phyloP scores from a whole-genome alignment of 2,888 invertebrate species.

The Drosophila falleni region DNA sequence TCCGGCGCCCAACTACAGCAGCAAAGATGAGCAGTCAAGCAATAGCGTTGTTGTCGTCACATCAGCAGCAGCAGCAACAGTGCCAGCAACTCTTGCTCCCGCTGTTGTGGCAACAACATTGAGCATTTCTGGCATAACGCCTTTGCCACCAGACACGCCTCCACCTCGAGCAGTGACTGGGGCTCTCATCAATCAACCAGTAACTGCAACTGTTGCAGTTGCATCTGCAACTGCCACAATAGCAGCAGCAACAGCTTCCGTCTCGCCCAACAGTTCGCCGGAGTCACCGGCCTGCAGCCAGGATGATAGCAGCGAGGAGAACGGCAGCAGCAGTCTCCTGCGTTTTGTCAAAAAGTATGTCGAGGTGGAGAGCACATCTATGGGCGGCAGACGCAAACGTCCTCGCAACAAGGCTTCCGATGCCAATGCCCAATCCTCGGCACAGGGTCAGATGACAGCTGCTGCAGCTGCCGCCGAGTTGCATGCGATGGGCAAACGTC shows the following conservation, averaged over 20 bases:
- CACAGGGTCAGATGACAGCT: constrained; percentile 58
- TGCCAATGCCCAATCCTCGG: constrained; percentile 48
- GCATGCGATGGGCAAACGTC: constrained; percentile 75
- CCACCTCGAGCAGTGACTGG: constrained; percentile 5
- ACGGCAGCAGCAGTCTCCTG: constrained; percentile 63
- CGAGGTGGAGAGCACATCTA: constrained; percentile 76
- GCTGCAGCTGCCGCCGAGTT: constrained; percentile 76
- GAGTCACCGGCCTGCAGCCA: constrained; percentile 83
- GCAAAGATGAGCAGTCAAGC: constrained; percentile 52
- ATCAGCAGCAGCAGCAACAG: constrained; percentile 3
- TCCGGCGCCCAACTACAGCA: constrained; percentile 89
- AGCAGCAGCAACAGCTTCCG: not conserved
- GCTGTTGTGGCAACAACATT: not conserved
- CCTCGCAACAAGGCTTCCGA: constrained; percentile 86
- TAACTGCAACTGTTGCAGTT: constrained; percentile 1
- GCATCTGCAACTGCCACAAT: not conserved
- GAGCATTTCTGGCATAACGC: constrained; percentile 25
- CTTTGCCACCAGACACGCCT: constrained; percentile 44
- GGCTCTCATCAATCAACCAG: not conserved
- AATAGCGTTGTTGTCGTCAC: not conserved
- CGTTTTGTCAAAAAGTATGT: constrained; percentile 80
- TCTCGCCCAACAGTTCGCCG: constrained; percentile 80
- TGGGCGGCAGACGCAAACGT: constrained; percentile 82
- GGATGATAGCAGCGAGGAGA: constrained; percentile 85
- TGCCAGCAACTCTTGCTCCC: not conserved